These are phyloP conservation scores for Antennarius striatus DNA, from an alignment of 2,113 vertebrate genomes.

Conservation along the genomic window DNA sequence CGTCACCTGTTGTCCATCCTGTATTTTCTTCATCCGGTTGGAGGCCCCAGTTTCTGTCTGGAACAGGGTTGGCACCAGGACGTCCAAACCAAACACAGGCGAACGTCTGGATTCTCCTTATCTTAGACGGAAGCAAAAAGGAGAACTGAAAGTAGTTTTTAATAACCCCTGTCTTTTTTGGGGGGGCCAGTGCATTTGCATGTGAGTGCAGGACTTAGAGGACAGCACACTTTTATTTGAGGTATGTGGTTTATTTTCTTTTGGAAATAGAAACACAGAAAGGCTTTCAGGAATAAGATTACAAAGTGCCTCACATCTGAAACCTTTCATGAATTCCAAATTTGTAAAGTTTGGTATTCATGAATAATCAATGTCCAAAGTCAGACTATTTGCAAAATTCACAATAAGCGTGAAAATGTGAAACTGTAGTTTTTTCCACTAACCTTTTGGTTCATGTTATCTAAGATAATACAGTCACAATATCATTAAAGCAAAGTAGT, in stretches of 20 bases:
- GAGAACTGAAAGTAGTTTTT: background rate
- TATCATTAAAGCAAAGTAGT: too few species aligned
- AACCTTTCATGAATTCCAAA: background rate
- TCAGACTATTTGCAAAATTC: too few species aligned
- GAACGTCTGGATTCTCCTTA: slow-evolving; percentile 17
- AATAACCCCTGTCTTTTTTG: too few species aligned
- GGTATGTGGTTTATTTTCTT: slow-evolving; percentile 39
- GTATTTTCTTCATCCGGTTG: slow-evolving; percentile 8
- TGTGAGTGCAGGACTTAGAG: background rate
- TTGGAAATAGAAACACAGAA: background rate
- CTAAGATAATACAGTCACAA: too few species aligned
- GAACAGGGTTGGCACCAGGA: background rate
- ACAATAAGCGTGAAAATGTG: too few species aligned
- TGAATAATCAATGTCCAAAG: background rate
- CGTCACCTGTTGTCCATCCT: slow-evolving; percentile 12
- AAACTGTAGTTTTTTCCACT: too few species aligned
- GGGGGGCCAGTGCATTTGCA: background rate
- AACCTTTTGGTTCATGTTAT: too few species aligned
- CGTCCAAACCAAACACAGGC: background rate
- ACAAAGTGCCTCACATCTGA: background rate
- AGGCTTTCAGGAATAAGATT: background rate
- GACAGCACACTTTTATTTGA: slow-evolving; percentile 21
- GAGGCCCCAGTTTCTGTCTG: slow-evolving; percentile 5
- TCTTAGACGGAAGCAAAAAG: slow-evolving; percentile 18
- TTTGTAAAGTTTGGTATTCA: background rate